Percentiles rank a stretch among this genome's conserved stretches.
Conservation (phyloP, 2,888 invertebrate genomes). For the Spatulosminthurus flaviceps region DNA sequence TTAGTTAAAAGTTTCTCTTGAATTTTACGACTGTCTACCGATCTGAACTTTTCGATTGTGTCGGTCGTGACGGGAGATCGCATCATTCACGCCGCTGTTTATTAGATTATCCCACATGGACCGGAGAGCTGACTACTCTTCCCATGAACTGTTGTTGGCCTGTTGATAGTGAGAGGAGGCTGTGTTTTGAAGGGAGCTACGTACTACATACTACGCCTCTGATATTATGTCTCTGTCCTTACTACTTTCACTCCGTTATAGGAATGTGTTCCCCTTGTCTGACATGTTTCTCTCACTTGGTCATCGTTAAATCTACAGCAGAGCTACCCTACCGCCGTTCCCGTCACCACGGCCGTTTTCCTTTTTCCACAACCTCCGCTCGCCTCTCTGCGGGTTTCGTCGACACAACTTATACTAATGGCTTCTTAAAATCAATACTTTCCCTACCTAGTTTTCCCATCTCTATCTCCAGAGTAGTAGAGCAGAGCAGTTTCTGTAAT, state of each 20-base stretch:
- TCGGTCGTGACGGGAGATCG: conserved; percentile 18
- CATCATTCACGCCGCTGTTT: conserved; percentile 44
- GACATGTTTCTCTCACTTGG: conserved; percentile 11
- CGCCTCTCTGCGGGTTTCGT: conserved; percentile 41
- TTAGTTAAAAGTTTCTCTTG: conserved; percentile 33
- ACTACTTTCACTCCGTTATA: too few species aligned
- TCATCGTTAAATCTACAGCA: conserved; percentile 1
- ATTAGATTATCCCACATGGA: conserved; percentile 49
- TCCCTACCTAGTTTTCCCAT: conserved; percentile 43
- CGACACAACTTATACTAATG: conserved; percentile 53
- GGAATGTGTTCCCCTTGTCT: not conserved
- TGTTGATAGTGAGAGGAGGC: not conserved
- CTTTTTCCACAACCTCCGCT: not conserved
- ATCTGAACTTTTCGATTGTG: conserved; percentile 36
- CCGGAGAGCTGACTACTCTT: conserved; percentile 1
- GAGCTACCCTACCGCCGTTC: not conserved
- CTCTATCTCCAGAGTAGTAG: conserved; percentile 1
- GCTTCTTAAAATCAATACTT: conserved; percentile 53
- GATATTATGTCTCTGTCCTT: too few species aligned
- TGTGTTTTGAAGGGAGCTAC: too few species aligned
- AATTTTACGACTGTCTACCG: conserved; percentile 39
- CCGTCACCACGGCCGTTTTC: conserved; percentile 24
- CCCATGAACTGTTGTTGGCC: conserved; percentile 1
- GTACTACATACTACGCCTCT: too few species aligned
- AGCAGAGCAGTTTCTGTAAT: not conserved